Conservation (phyloP, 2,888 invertebrate species). For the Deilephila elpenor region DNA sequence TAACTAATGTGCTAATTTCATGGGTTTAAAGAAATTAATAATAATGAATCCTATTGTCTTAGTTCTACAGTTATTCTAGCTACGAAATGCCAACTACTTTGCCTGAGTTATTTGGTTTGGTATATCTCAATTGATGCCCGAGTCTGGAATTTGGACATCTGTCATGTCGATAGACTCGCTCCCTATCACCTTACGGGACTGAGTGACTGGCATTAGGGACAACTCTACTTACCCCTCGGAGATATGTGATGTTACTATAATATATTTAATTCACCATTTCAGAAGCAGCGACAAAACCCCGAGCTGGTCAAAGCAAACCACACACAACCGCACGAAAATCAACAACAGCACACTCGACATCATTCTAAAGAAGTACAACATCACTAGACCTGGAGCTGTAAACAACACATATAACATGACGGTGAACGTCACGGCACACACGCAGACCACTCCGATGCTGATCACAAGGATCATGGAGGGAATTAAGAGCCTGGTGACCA, state of each 20-base stretch:
- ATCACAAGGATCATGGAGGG: slow-evolving; percentile 65
- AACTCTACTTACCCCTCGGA: too few species aligned
- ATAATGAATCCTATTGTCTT: too few species aligned
- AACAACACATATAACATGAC: slow-evolving; percentile 45
- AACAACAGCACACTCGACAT: slow-evolving; percentile 39
- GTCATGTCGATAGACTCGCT: too few species aligned
- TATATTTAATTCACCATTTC: slow-evolving; percentile 40
- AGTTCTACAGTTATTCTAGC: too few species aligned
- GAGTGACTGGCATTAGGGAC: too few species aligned
- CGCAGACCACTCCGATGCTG: slow-evolving; percentile 43
- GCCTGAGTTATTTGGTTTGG: too few species aligned
- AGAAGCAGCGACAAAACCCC: slow-evolving; percentile 62
- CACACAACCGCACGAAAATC: slow-evolving; percentile 40
- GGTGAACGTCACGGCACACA: slow-evolving; percentile 43
- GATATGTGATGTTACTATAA: neutral
- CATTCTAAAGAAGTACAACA: slow-evolving; percentile 37
- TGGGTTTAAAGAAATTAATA: too few species aligned
- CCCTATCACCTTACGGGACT: too few species aligned
- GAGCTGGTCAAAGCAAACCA: slow-evolving; percentile 60
- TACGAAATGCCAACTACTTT: too few species aligned
- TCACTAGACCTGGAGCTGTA: slow-evolving; percentile 40
- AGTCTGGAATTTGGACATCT: too few species aligned
- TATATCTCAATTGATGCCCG: too few species aligned
- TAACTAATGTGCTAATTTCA: too few species aligned
- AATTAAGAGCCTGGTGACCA: slow-evolving; percentile 60